Evolutionary conservation across 2,113 vertebrate species (phyloP), one percentile per base, ranked within the genome.

Genomic region (Ameiurus melas): DNA sequence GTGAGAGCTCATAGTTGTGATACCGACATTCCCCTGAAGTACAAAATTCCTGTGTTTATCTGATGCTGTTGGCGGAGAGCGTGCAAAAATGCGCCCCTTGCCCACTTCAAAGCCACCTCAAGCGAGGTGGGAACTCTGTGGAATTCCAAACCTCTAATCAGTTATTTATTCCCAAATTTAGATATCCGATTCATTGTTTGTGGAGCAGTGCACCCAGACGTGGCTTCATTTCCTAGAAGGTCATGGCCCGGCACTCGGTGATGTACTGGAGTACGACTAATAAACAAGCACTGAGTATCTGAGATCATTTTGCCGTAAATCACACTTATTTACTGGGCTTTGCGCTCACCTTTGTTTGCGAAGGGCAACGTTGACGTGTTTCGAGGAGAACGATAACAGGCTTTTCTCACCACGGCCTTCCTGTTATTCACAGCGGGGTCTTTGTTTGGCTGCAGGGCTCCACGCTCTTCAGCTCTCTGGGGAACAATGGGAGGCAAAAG

Each of bases 331-430:
- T 98, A 98, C 96, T 97, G 90, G 94, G 95, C 92, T 94, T 94
- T 97, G 96, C 96, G 95, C 92, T 95, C 97, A 97, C 97, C 97
- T 98, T 97, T 98, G 97, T 99, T 96, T 96, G 93, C 92, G 86
- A 90, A 95, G 95, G 96, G 97, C 94, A 92, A 95, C 92, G 94
- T 95, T 99, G 98, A 99, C 97, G 98, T 97, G 98, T 94, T 60
- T 96, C 96, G 93, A 97, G 97, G 97, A 98, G 96, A 97, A 97
- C 97, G 97, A 96, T 97, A 95, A 90, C 94, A 97, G 96, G 96
- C 96, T 98, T 98, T 99, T 99, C 98, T 99, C 98, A 99, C 98
- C 97, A 98, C 96, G 94, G 95, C 96, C 96, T 99, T 99, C 98
- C 98, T 99, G 98, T 99, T 99, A 96, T 99, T 98, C 94, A 96